Conservation (phyloP, 1,140 invertebrate species). For the Halesus radiatus region DNA sequence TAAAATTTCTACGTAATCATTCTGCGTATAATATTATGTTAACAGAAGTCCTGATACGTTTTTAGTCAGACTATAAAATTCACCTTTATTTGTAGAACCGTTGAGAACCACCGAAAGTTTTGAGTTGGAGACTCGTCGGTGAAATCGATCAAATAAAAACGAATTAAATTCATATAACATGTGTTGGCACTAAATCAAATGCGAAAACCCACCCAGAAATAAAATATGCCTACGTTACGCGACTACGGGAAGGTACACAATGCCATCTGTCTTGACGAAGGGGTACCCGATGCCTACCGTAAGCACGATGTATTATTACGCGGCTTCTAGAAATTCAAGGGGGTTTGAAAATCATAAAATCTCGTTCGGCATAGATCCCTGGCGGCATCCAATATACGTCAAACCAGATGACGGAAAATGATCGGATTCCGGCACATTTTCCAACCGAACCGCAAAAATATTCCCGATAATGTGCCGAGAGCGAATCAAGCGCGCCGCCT, state of each 20-base stretch:
- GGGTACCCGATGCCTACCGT: no score
- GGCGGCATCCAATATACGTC: constrained; percentile 41
- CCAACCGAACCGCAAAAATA: background rate
- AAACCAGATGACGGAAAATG: constrained; percentile 42
- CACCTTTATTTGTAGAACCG: no score
- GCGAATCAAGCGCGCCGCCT: constrained; percentile 26
- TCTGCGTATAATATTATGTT: no score
- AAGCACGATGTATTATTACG: no score
- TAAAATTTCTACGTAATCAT: no score
- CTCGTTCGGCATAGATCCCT: constrained; percentile 35
- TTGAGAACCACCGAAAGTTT: no score
- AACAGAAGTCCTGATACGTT: no score
- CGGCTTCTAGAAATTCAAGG: background rate
- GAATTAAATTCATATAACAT: no score
- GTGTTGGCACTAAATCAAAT: background rate
- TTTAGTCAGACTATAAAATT: no score
- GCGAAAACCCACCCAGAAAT: background rate
- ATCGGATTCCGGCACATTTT: constrained; percentile 38
- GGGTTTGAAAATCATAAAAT: constrained; percentile 37
- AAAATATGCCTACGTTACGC: background rate
- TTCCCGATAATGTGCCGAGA: constrained; percentile 15
- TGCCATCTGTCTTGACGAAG: no score
- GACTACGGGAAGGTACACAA: background rate
- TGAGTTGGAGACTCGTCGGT: background rate
- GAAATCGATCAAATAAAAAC: constrained; percentile 8